Percentiles rank a stretch among this genome's conserved stretches.
phyloP scores from a whole-genome alignment of 2,113 vertebrate species.

The Diglossa brunneiventris region DNA sequence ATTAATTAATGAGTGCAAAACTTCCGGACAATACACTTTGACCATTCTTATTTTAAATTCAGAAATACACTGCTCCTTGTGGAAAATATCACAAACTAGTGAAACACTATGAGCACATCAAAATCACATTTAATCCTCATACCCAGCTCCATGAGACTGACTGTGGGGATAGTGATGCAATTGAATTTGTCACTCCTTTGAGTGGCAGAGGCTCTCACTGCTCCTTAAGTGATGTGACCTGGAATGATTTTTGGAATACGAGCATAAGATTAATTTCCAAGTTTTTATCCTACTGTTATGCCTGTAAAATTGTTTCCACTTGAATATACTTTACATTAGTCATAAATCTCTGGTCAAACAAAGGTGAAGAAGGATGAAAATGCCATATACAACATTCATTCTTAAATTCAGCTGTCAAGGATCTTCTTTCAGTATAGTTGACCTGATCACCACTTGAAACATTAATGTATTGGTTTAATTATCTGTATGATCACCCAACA shows the following conservation, averaged over 20 bases:
- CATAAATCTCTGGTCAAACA: conserved; percentile 1
- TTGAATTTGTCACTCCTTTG: conserved; percentile 25
- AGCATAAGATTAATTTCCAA: not conserved
- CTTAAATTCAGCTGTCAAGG: not conserved
- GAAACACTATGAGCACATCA: not conserved
- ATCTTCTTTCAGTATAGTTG: not conserved
- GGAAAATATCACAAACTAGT: not conserved
- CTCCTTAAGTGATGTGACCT: not conserved
- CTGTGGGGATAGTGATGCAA: not conserved
- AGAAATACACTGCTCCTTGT: not conserved
- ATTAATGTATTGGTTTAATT: not conserved
- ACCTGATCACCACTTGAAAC: not conserved
- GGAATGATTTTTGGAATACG: not conserved
- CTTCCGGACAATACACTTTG: not conserved
- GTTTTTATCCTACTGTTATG: not conserved
- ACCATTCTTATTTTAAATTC: not conserved
- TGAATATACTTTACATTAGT: not conserved
- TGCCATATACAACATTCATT: not conserved
- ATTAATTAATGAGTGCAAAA: not conserved
- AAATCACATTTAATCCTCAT: not conserved
- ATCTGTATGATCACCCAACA: not conserved
- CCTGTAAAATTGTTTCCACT: conserved; percentile 12
- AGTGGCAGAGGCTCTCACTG: not conserved
- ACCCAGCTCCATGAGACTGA: not conserved
- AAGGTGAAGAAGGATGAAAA: not conserved